phyloP scores from a whole-genome alignment of 2,113 vertebrate genomes.

The Sebastes fasciatus region DNA sequence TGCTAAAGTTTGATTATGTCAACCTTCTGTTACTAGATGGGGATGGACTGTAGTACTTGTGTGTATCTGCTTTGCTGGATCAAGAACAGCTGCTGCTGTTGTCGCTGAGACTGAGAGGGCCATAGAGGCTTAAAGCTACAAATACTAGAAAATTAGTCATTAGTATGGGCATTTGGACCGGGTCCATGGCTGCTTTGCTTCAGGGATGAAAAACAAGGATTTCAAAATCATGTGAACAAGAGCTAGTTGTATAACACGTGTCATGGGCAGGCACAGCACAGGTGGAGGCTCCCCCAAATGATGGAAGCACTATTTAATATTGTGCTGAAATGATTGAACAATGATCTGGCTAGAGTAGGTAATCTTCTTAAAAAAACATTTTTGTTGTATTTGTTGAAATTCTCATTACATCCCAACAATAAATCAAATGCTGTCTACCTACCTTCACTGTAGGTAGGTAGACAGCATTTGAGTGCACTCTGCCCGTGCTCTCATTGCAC shows the following conservation, averaged over 20 bases:
- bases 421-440: too few species aligned
- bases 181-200: background rate
- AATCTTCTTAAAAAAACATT: too few species aligned
- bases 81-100: slow-evolving; percentile 19
- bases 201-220: slow-evolving; percentile 8
- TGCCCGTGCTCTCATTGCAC: too few species aligned
- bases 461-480: too few species aligned
- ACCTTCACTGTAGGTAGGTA: too few species aligned
- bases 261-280: background rate
- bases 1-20: background rate
- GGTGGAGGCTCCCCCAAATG: background rate
- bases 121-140: slow-evolving; percentile 10
- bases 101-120: slow-evolving; percentile 3
- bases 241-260: background rate
- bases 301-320: background rate
- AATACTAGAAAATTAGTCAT: slow-evolving; percentile 10
- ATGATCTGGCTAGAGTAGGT: background rate
- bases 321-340: background rate
- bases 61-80: background rate
- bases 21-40: background rate
- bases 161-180: slow-evolving; percentile 4
- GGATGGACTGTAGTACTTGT: background rate
- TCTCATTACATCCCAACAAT: too few species aligned
- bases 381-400: too few species aligned
- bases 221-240: slow-evolving; percentile 5